These are phyloP conservation scores for Tigriopus japonicus DNA, from an alignment of 1,140 invertebrate genomes.

Conservation along the genomic window DNA sequence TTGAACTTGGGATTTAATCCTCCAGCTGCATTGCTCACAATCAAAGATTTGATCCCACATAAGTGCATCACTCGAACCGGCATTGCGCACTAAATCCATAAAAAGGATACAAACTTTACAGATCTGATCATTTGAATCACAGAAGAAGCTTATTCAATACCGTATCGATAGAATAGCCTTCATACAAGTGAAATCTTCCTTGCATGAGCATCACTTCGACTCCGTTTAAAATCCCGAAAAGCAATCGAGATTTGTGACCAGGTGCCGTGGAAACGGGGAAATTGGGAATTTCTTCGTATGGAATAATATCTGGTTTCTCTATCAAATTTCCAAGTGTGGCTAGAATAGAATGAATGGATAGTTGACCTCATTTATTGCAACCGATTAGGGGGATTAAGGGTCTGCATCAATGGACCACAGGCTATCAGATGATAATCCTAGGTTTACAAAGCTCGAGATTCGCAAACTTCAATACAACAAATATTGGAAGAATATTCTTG, in stretches of 20 bases:
- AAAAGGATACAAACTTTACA: no score
- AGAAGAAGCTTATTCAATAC: conserved; percentile 28
- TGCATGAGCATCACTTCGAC: conserved; percentile 81
- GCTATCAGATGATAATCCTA: no score
- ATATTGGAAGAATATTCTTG: no score
- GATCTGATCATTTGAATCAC: no score
- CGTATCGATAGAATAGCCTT: conserved; percentile 79
- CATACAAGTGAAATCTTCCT: conserved; percentile 85
- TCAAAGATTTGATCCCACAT: conserved; percentile 61
- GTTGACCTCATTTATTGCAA: no score
- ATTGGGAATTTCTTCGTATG: conserved; percentile 71
- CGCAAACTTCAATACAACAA: no score
- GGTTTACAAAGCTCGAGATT: no score
- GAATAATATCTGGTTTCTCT: conserved; percentile 45
- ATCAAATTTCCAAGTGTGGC: conserved; percentile 42
- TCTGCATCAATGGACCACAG: no score
- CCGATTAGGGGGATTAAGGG: no score
- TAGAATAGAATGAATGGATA: no score
- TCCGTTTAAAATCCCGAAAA: conserved; percentile 58
- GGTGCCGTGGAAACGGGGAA: conserved; percentile 74
- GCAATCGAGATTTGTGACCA: conserved; percentile 51
- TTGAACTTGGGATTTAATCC: conserved; percentile 65
- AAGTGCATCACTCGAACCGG: conserved; percentile 87
- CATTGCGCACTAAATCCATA: conserved; percentile 48
- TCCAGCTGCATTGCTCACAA: conserved; percentile 87